Evolutionary conservation across 2,797 vertebrate species (phyloP), one percentile per base, ranked within the genome.

Genomic region (Sylvia borin): DNA sequence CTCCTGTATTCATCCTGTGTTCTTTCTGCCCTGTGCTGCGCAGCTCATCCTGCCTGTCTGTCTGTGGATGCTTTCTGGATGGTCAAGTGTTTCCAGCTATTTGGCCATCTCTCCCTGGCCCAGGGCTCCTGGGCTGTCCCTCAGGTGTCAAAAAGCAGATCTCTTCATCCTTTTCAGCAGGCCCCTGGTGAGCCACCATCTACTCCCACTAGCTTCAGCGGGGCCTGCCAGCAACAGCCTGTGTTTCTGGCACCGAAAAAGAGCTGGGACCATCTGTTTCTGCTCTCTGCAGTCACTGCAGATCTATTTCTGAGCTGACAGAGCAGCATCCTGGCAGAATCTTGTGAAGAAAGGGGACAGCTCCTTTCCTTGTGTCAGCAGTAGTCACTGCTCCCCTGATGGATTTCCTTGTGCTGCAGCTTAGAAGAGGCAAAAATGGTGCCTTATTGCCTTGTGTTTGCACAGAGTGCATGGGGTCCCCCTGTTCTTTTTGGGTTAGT

Each of bases 191-290:
- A 92, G 18, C 29, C 42, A 60, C 32, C 47, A 53, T 36, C 67
- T 84, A 51, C 47, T 75, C 19, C 29, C 31, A 38, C 16, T 53
- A 64, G 48, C 48, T 94, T 94, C 55, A 70, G 22, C 0, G 0
- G 62, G 48, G 22, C 47, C 81, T 88, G 93, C 80, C 71, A 88
- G 73, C 62, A 84, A 20, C 43, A 92, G 55, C 34, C 80, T 55
- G 15, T 50, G 16, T 82, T 93, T 82, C 83, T 95, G 93, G 94
- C 90, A 76, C 60, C 54, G 60, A 55, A 60, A 83, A 77, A 66
- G 62, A 47, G 70, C 48, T 54, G 50, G 27, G 47, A 82, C 94
- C 92, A 95, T 96, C 95, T 95, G 94, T 32, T 86, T 29, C 73
- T 85, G 68, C 31, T 90, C 80, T 83, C 43, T 84, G 68, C 54